phyloP scores from a whole-genome alignment of 1,140 invertebrate species.

The Ceratina australensis region DNA sequence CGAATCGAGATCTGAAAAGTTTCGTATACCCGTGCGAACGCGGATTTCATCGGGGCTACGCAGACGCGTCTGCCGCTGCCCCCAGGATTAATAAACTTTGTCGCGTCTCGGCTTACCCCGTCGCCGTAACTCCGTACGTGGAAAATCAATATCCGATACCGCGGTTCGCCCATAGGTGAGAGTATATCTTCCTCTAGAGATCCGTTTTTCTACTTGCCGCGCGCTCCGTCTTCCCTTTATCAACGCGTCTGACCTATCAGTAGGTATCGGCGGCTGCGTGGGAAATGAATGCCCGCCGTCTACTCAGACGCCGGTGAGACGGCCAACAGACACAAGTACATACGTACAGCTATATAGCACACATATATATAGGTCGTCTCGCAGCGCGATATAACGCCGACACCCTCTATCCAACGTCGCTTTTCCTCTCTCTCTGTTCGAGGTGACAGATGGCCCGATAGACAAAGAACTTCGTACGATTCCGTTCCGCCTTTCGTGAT shows the following conservation, averaged over 20 bases:
- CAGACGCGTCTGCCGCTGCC: slow-evolving; percentile 48
- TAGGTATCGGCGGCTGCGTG: slow-evolving; percentile 9
- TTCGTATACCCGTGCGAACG: slow-evolving; percentile 6
- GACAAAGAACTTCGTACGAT: slow-evolving; percentile 67
- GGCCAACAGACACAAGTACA: slow-evolving; percentile 37
- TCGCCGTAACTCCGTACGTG: slow-evolving; percentile 51
- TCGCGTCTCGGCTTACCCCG: slow-evolving; percentile 63
- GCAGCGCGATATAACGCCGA: slow-evolving; percentile 13
- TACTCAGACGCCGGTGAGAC: neutral
- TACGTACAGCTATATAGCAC: too few species aligned
- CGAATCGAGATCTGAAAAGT: slow-evolving; percentile 2
- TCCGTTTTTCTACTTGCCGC: slow-evolving; percentile 66
- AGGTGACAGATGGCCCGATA: slow-evolving; percentile 71
- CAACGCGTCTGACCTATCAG: slow-evolving; percentile 56
- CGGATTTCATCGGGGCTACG: slow-evolving; percentile 34
- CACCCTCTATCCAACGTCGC: neutral
- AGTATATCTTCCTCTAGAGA: slow-evolving; percentile 57
- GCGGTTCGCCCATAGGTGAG: slow-evolving; percentile 41
- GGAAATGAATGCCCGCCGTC: slow-evolving; percentile 26
- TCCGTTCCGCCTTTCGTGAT: slow-evolving; percentile 66
- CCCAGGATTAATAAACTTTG: slow-evolving; percentile 65
- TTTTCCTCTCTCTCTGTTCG: slow-evolving; percentile 32
- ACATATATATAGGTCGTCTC: slow-evolving; percentile 32
- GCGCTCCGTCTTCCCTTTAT: slow-evolving; percentile 68
- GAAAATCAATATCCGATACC: slow-evolving; percentile 75